phyloP scores from a whole-genome alignment of 2,888 invertebrate genomes.

The Brenthis hecate region DNA sequence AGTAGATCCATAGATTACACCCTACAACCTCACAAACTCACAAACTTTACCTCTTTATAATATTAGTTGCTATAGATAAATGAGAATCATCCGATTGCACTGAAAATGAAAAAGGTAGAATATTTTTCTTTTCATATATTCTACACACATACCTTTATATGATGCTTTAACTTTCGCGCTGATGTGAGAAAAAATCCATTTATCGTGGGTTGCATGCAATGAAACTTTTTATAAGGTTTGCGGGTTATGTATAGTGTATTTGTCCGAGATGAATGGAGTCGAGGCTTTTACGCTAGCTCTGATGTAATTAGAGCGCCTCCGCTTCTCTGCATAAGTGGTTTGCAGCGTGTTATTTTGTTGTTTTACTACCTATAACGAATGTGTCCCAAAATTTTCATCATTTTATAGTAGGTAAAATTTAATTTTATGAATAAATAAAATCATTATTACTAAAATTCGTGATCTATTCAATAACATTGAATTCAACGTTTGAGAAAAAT shows the following conservation, averaged over 20 bases:
- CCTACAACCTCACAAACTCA: no score
- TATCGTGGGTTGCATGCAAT: slow-evolving; percentile 34
- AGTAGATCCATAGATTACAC: no score
- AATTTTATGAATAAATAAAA: no score
- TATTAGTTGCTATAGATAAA: neutral
- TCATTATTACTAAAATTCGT: no score
- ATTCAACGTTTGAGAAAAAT: no score
- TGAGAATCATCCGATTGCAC: slow-evolving; percentile 8
- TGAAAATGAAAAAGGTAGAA: slow-evolving; percentile 22
- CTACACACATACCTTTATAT: slow-evolving; percentile 22
- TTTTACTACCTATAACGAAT: slow-evolving; percentile 15
- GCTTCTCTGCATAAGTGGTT: slow-evolving; percentile 67
- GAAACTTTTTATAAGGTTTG: slow-evolving; percentile 39
- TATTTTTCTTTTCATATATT: slow-evolving; percentile 22
- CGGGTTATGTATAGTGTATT: slow-evolving; percentile 52
- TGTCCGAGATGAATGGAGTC: slow-evolving; percentile 60
- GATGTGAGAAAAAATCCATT: slow-evolving; percentile 38
- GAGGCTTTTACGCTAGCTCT: slow-evolving; percentile 67
- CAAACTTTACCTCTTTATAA: neutral
- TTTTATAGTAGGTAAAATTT: no score
- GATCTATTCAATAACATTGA: no score
- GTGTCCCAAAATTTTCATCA: slow-evolving; percentile 11
- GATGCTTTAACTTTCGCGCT: slow-evolving; percentile 28
- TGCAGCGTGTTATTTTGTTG: slow-evolving; percentile 56
- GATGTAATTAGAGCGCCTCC: slow-evolving; percentile 73